Evolutionary conservation across 1,140 invertebrate genomes (phyloP).

Genomic region (Mya arenaria): DNA sequence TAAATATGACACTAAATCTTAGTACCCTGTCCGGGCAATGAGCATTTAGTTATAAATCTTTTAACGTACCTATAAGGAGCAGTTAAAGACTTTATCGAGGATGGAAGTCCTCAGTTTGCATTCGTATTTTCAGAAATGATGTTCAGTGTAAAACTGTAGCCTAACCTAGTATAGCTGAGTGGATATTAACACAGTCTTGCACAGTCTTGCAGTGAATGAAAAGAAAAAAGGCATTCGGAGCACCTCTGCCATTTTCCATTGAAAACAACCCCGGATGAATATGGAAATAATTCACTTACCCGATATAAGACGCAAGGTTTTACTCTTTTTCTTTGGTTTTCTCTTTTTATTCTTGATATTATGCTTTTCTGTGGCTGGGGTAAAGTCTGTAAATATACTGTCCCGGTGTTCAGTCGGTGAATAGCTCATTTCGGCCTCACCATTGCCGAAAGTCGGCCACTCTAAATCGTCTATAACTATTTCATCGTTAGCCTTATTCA

Average conservation of each 20-base stretch:
- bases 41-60: too few species aligned
- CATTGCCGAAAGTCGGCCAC: slow-evolving; percentile 41
- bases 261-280: not conserved
- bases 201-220: not conserved
- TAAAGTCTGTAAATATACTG: slow-evolving; percentile 41
- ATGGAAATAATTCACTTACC: slow-evolving; percentile 10
- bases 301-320: not conserved
- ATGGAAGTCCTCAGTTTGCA: too few species aligned
- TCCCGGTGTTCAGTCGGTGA: slow-evolving; percentile 11
- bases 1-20: too few species aligned
- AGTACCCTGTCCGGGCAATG: too few species aligned
- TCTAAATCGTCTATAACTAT: slow-evolving; percentile 18
- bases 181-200: not conserved
- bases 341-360: slow-evolving; percentile 44
- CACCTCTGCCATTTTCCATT: not conserved
- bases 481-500: too few species aligned
- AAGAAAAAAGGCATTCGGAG: not conserved
- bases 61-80: too few species aligned
- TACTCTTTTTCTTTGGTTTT: slow-evolving; percentile 25
- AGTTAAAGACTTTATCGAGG: too few species aligned
- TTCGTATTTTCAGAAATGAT: too few species aligned
- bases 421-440: slow-evolving; percentile 16
- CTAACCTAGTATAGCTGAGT: too few species aligned
- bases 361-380: slow-evolving; percentile 20
- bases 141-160: too few species aligned